Evolutionary conservation across 2,113 vertebrate species (phyloP), one percentile per base, ranked within the genome.

Genomic region (Chaetodon auriga): DNA sequence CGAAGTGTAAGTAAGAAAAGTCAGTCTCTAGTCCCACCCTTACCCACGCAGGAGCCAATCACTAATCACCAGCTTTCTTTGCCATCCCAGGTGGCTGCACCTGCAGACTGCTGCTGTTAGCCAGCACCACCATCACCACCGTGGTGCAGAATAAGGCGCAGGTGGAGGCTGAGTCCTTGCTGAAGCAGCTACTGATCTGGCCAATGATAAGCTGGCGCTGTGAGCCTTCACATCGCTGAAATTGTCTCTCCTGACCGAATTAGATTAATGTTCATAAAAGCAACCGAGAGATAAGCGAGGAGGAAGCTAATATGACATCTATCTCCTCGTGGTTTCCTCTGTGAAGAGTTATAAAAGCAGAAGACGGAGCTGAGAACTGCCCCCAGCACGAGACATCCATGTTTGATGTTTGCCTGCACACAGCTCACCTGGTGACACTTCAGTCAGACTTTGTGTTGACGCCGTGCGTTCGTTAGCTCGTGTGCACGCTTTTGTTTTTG

Each of bases 381-480:
- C 2, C 38, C 9, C 25, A 5, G 1, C 30, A 19, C 35, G 4
- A 38, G 38, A 63, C 58, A 13, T 21, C 21, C 36, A 14, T 15
- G 21, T 5, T 36, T 15, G 68, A 14, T 5, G 2, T 38, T 8
- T n/a, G 11, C 41, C 12, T 16, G 18, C 25, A 0, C 4, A 49
- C n/a, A n/a, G n/a, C n/a, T n/a, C n/a, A n/a, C n/a, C n/a, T n/a
- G n/a, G n/a, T n/a, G n/a, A n/a, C n/a, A n/a, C n/a, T n/a, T n/a
- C n/a, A n/a, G n/a, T 55, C 36, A 0, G 2, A 43, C 21, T n/a
- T 13, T 49, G 9, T 19, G 1, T 30, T 11, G 7, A 6, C 7
- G 18, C 1, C 53, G 12, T 14, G 9, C 9, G 21, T 55, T 23
- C 9, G 68, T 23, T 23, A 5, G 66, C 16, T 49, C 5, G 12